Conservation (phyloP, 92 coral and sea anemone genomes). For the Parazoanthus darwini region DNA sequence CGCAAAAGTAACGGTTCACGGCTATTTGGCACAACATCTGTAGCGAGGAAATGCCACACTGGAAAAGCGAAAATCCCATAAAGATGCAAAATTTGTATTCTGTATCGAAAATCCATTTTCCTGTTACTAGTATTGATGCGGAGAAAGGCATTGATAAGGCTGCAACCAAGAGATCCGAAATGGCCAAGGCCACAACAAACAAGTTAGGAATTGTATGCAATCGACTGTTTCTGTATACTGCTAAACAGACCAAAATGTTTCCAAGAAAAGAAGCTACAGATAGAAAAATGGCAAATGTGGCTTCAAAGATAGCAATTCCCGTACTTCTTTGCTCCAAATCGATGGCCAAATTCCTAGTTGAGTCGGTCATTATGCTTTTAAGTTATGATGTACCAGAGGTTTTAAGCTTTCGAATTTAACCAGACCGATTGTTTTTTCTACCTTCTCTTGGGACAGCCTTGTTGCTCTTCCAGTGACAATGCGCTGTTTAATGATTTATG, state of each 20-base stretch:
- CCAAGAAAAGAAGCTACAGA: conserved; percentile 4
- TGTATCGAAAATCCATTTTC: conserved; percentile 13
- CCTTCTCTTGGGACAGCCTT: background rate
- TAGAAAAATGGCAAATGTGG: background rate
- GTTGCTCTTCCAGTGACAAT: background rate
- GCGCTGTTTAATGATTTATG: background rate
- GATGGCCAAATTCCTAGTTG: background rate
- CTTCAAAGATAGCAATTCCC: conserved; percentile 7
- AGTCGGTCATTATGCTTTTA: background rate
- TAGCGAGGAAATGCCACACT: conserved; percentile 31
- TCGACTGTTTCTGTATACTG: conserved; percentile 15
- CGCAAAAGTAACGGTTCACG: conserved; percentile 37
- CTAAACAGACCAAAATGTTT: conserved; percentile 32
- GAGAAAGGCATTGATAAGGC: conserved; percentile 26
- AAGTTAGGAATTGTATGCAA: conserved; percentile 39
- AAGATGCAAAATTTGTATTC: conserved; percentile 32
- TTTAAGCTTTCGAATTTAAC: too few relatives aligned
- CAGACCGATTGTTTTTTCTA: too few relatives aligned
- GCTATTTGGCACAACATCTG: conserved; percentile 45
- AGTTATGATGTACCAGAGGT: too few relatives aligned
- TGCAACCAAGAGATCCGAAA: conserved; percentile 29
- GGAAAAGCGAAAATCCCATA: conserved; percentile 29
- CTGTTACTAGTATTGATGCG: conserved; percentile 16
- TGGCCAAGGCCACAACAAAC: conserved; percentile 33
- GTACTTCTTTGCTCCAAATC: conserved; percentile 10